These are phyloP conservation scores for Prionace glauca DNA, from an alignment of 2,797 vertebrate genomes.

Conservation along the genomic window DNA sequence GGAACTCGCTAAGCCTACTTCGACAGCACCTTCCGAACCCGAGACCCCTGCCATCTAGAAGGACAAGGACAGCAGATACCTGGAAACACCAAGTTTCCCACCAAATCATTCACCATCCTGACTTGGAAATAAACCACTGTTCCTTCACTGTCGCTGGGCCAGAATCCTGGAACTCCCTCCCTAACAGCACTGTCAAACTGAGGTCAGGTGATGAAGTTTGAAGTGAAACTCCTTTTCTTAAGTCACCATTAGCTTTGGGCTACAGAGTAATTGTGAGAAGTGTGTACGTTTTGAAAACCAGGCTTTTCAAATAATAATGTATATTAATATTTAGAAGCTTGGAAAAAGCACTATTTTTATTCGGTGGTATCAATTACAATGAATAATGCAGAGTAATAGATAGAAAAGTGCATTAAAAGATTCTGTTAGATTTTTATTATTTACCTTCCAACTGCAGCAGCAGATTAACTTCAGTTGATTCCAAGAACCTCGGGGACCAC, in stretches of 20 bases:
- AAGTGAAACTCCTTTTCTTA: not conserved
- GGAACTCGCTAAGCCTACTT: too few species aligned
- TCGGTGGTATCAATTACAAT: not conserved
- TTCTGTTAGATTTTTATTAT: not conserved
- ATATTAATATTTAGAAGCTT: not conserved
- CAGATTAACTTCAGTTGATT: constrained; percentile 19
- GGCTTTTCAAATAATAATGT: not conserved
- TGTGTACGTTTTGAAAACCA: not conserved
- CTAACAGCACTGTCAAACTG: too few species aligned
- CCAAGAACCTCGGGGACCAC: not conserved
- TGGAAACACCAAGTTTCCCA: too few species aligned
- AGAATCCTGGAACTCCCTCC: too few species aligned
- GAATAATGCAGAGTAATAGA: not conserved
- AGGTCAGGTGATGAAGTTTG: not conserved
- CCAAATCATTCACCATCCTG: too few species aligned
- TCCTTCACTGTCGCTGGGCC: too few species aligned
- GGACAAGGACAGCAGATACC: too few species aligned
- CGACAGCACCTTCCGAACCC: too few species aligned
- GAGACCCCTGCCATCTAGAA: too few species aligned
- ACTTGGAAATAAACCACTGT: too few species aligned
- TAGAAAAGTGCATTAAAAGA: not conserved
- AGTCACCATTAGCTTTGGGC: not conserved
- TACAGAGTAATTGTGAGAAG: not conserved
- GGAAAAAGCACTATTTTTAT: not conserved
- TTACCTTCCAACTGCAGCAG: not conserved